Percentiles rank a stretch among this genome's conserved stretches.
phyloP scores from a whole-genome alignment of 2,888 invertebrate species.

The Drosophila sordidula region DNA sequence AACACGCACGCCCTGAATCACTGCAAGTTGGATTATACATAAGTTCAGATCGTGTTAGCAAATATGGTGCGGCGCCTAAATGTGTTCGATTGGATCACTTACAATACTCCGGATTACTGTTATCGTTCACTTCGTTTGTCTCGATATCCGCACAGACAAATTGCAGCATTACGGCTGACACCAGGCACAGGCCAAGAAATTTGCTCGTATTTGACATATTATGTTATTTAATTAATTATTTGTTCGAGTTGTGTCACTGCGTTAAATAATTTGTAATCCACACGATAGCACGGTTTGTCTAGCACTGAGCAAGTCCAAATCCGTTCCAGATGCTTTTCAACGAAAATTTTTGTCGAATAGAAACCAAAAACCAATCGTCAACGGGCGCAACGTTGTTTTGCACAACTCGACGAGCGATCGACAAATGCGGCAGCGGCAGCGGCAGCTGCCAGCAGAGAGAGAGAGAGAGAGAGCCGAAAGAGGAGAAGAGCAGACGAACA shows the following conservation, averaged over 20 bases:
- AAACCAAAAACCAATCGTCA: slow-evolving; percentile 23
- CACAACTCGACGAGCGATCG: slow-evolving; percentile 68
- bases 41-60: too few relatives aligned
- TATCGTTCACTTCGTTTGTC: slow-evolving; percentile 80
- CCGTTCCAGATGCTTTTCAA: slow-evolving; percentile 73
- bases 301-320: slow-evolving; percentile 68
- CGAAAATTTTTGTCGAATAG: slow-evolving; percentile 49
- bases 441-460: slow-evolving; percentile 10
- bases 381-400: slow-evolving; percentile 57
- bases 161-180: slow-evolving; percentile 56
- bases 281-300: slow-evolving; percentile 61
- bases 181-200: slow-evolving; percentile 59
- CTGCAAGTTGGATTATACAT: slow-evolving; percentile 50
- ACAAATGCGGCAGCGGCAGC: slow-evolving; percentile 46
- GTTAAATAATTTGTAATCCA: slow-evolving; percentile 56
- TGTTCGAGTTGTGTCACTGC: slow-evolving; percentile 14
- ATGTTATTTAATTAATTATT: not conserved
- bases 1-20: slow-evolving; percentile 81
- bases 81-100: slow-evolving; percentile 54
- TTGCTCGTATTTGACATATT: slow-evolving; percentile 59
- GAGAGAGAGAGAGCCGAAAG: too few relatives aligned
- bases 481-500: too few relatives aligned
- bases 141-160: slow-evolving; percentile 69
- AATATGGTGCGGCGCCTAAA: too few relatives aligned
- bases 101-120: slow-evolving; percentile 66